Evolutionary conservation across 2,113 vertebrate species (phyloP).

Genomic region (Naja naja): DNA sequence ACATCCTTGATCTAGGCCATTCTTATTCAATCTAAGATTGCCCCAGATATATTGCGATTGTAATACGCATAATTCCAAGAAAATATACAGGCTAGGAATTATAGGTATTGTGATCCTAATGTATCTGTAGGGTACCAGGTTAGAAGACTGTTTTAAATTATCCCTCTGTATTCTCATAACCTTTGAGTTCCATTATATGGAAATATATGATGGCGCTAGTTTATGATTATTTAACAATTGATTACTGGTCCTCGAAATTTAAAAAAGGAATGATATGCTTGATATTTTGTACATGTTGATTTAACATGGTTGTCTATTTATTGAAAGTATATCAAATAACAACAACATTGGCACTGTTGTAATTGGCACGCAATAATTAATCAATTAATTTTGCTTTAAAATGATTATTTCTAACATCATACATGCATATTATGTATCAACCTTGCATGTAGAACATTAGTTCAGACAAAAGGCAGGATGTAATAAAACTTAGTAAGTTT

Average conservation of each 20-base stretch:
- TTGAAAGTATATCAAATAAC: slow-evolving; percentile 18
- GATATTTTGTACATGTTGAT: slow-evolving; percentile 7
- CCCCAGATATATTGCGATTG: not conserved
- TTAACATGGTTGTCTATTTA: slow-evolving; percentile 24
- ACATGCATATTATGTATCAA: not conserved
- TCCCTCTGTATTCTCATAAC: not conserved
- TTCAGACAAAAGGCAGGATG: slow-evolving; percentile 37
- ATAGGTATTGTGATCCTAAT: not conserved
- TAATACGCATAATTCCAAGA: not conserved
- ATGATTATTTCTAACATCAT: slow-evolving; percentile 26
- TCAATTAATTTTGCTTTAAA: slow-evolving; percentile 37
- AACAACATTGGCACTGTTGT: slow-evolving; percentile 25
- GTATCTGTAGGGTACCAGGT: not conserved
- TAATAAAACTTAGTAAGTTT: not conserved
- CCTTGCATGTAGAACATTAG: not conserved
- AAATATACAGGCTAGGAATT: not conserved
- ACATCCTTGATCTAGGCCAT: not conserved
- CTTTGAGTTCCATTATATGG: not conserved
- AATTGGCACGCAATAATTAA: slow-evolving; percentile 13
- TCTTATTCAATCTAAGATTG: not conserved
- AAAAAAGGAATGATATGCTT: not conserved
- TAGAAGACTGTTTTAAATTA: not conserved
- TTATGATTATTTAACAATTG: not conserved
- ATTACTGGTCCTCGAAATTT: not conserved
- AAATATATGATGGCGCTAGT: not conserved